A percentile compares a stretch with the other conserved stretches of the same genome.
Evolutionary conservation across 2,113 vertebrate genomes (phyloP).

Genomic region (Nycticebus coucang): DNA sequence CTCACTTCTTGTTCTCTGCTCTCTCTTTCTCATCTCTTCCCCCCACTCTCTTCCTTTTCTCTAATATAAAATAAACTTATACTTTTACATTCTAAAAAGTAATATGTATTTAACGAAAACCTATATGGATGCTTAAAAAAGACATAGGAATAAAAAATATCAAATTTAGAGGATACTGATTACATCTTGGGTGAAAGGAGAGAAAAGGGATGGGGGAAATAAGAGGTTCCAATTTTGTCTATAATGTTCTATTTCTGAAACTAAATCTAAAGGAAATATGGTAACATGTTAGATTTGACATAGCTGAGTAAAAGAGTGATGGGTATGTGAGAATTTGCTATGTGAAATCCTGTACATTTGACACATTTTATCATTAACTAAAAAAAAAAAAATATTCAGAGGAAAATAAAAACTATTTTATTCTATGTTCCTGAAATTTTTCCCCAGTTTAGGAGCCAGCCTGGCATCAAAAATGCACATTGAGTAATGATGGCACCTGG

Average conservation of each 20-base stretch:
- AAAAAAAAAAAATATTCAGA: conserved; percentile 34
- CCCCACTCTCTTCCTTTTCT: too few relatives aligned
- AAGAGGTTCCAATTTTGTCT: conserved; percentile 24
- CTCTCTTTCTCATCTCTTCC: too few relatives aligned
- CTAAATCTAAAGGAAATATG: conserved; percentile 31
- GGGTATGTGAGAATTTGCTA: background rate
- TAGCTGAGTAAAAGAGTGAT: background rate
- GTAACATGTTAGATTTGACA: conserved; percentile 21
- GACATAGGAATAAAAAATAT: background rate
- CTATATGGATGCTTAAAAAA: background rate
- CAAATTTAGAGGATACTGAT: background rate
- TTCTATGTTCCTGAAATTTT: background rate
- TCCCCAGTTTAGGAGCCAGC: background rate
- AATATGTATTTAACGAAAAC: conserved; percentile 12
- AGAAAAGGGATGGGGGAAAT: background rate
- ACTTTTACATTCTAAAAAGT: too few relatives aligned
- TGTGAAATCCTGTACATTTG: background rate
- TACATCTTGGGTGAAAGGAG: background rate
- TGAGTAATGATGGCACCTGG: background rate
- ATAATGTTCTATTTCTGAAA: conserved; percentile 33
- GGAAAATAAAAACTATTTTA: conserved; percentile 28
- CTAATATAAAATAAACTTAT: too few relatives aligned
- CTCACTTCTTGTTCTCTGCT: too few relatives aligned
- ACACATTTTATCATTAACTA: conserved; percentile 3
- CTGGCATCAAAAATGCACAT: background rate